These are phyloP conservation scores for Yponomeuta plumbellus DNA, from an alignment of 2,888 invertebrate genomes.

Conservation along the genomic window DNA sequence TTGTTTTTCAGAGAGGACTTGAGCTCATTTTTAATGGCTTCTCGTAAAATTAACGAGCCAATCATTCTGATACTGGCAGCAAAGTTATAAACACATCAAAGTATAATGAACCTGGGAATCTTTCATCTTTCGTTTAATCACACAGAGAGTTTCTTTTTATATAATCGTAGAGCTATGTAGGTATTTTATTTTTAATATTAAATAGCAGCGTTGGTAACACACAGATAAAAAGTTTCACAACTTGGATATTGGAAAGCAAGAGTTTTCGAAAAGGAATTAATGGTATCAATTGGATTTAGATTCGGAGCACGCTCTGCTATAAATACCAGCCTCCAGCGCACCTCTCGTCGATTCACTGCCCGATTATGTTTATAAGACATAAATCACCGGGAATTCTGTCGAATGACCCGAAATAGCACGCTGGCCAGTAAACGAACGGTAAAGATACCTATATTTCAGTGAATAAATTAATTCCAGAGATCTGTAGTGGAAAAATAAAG, in stretches of 20 bases:
- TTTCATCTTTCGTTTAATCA: constrained; percentile 1
- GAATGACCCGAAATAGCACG: constrained; percentile 44
- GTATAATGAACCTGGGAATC: background rate
- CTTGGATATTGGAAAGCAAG: background rate
- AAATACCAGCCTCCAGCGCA: constrained; percentile 2
- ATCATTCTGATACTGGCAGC: background rate
- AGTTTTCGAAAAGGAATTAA: background rate
- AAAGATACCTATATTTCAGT: background rate
- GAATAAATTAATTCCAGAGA: background rate
- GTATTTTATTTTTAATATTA: background rate
- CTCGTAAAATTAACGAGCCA: constrained; percentile 7
- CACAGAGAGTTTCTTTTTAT: background rate
- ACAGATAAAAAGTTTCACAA: too few relatives aligned
- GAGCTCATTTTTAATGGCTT: constrained; percentile 2
- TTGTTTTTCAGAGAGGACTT: background rate
- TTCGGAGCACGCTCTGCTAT: background rate
- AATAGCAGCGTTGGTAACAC: background rate
- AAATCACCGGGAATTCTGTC: constrained; percentile 51
- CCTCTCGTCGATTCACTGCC: constrained; percentile 47
- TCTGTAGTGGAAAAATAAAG: too few relatives aligned
- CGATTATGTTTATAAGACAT: constrained; percentile 63
- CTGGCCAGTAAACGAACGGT: constrained; percentile 1
- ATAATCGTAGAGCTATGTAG: background rate
- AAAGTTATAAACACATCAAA: constrained; percentile 6
- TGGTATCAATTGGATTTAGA: background rate